Base-by-base conservation (phyloP, 2,797 vertebrate genomes). In the Threskiornis aethiopicus region DNA sequence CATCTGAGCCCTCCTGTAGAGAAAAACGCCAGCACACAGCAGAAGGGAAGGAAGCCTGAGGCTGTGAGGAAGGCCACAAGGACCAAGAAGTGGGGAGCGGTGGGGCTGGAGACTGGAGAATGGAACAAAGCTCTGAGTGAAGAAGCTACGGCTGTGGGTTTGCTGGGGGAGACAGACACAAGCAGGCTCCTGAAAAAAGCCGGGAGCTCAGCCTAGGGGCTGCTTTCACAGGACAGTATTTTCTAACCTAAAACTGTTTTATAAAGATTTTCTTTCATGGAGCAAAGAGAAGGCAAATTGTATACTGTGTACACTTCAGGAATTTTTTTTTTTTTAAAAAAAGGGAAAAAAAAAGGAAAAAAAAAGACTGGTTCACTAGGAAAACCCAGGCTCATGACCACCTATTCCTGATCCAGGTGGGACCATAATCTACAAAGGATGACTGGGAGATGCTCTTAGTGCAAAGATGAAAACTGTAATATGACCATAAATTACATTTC, bases 81-180 rank as follows among this genome's bases (percentile, higher is more conserved):
- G 52, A 37, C 67, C 71, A 57, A 87, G 77, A n/a, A 51, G 4
- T 11, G 3, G 6, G 25, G 4, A 25, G 10, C 0, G 0, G 4
- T 51, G 31, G 22, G 15, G 13, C 18, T 84, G 61, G 65, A 71
- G 16, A 11, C 6, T 22, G 21, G 39, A 70, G 59, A 89, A 33
- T 11, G 10, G 46, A 81, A 58, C 37, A 62, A 58, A 90, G 16
- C 39, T 67, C 49, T 47, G 15, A 22, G 9, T 61, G 70, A 86
- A 78, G 31, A 59, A 64, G 42, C 5, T 33, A 22, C 0, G 0
- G 9, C n/a, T n/a, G 19, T 41, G 57, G 16, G 3, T 72, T 88
- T 46, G 51, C 49, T 55, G 26, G 16, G 11, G 15, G 16, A 64
- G 14, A 46, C 13, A 71, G 22, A 39, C 20, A 69, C 0, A 1